phyloP scores from a whole-genome alignment of 2,797 vertebrate genomes.

The Chelmon rostratus region DNA sequence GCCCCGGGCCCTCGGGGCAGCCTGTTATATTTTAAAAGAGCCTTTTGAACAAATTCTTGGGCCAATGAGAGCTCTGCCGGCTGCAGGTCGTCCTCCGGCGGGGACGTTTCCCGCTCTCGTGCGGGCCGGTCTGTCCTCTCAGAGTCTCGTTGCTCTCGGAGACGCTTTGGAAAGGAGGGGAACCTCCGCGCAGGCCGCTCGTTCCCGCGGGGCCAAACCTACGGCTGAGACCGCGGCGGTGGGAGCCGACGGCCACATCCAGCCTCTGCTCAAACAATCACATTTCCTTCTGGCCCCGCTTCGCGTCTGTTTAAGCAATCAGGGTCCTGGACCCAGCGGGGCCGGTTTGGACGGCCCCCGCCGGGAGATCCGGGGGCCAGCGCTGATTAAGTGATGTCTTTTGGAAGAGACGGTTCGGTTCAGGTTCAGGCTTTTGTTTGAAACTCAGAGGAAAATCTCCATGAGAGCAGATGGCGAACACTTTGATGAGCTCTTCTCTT shows the following conservation, averaged over 20 bases:
- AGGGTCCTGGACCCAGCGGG: conserved; percentile 65
- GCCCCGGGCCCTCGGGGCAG: neutral
- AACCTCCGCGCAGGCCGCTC: neutral
- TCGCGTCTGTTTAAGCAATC: conserved; percentile 73
- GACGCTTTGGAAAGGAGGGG: too few species aligned
- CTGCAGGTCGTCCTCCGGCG: neutral
- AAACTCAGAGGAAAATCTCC: conserved; percentile 72
- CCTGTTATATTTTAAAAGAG: conserved; percentile 46
- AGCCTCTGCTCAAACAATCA: conserved; percentile 71
- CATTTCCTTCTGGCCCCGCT: conserved; percentile 42
- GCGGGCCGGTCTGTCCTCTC: too few species aligned
- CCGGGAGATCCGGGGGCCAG: conserved; percentile 67
- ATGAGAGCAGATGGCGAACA: conserved; percentile 61
- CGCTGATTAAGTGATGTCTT: conserved; percentile 78
- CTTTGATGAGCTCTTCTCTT: neutral
- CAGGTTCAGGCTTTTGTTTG: conserved; percentile 67
- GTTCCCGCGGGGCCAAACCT: conserved; percentile 21
- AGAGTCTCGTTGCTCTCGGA: too few species aligned
- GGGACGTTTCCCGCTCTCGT: conserved; percentile 51
- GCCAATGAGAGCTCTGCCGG: conserved; percentile 21
- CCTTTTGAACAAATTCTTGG: conserved; percentile 35
- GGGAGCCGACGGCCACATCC: conserved; percentile 52
- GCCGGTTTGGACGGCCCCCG: conserved; percentile 59
- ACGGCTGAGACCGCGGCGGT: conserved; percentile 40
- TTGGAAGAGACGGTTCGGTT: conserved; percentile 58